phyloP scores from a whole-genome alignment of 2,797 vertebrate species.

The Rhabdomys pumilio region DNA sequence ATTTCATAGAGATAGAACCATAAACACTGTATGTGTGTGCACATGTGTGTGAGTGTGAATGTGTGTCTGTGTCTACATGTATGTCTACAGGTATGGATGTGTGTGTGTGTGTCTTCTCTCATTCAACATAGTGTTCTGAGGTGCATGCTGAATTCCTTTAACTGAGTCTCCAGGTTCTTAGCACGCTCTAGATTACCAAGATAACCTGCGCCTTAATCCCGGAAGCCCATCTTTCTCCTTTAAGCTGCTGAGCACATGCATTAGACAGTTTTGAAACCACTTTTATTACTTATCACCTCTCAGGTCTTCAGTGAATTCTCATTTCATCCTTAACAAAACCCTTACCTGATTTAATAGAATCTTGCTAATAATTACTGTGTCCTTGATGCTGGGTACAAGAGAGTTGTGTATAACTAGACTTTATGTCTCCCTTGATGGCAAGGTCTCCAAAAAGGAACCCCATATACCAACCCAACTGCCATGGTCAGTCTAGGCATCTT shows the following conservation, averaged over 20 bases:
- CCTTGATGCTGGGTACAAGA: neutral
- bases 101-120: neutral
- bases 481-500: neutral
- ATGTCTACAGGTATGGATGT: neutral
- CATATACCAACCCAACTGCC: neutral
- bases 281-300: neutral
- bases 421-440: neutral
- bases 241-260: neutral
- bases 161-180: neutral
- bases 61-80: neutral
- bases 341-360: constrained; percentile 43
- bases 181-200: neutral
- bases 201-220: constrained; percentile 43
- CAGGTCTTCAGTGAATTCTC: constrained; percentile 62
- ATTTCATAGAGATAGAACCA: constrained; percentile 31
- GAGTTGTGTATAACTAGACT: neutral
- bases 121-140: neutral
- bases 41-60: neutral
- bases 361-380: neutral
- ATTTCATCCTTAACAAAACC: constrained; percentile 34
- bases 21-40: neutral
- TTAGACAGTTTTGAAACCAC: neutral
- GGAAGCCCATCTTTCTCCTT: constrained; percentile 1
- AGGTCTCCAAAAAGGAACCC: neutral
- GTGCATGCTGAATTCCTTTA: neutral